These are phyloP conservation scores for Tragopan temminckii DNA, from an alignment of 2,797 vertebrate species.

Conservation along the genomic window DNA sequence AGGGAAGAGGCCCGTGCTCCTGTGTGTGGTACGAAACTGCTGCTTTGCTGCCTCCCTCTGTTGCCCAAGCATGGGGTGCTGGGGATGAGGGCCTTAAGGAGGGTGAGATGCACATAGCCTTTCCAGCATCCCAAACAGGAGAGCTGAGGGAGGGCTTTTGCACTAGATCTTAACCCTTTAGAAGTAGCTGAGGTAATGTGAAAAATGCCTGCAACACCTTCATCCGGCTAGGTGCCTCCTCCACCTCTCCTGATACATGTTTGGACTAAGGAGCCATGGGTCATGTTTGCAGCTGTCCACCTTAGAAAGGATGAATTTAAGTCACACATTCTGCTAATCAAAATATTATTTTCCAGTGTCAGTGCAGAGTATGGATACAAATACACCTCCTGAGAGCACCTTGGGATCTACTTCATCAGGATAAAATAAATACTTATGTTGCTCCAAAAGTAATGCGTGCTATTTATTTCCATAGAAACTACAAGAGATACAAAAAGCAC, in stretches of 20 bases:
- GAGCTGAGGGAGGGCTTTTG: neutral
- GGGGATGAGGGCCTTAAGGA: neutral
- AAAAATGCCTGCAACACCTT: neutral
- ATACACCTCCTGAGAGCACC: neutral
- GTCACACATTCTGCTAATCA: neutral
- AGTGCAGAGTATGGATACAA: neutral
- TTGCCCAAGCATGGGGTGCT: neutral
- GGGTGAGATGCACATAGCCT: neutral
- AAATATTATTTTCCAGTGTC: neutral
- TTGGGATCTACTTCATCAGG: neutral
- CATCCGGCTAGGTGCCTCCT: neutral
- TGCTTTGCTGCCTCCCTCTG: neutral
- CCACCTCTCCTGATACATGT: neutral
- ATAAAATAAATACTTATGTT: neutral
- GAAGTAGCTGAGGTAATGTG: neutral
- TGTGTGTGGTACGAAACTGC: rapidly evolving
- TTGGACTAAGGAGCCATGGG: neutral
- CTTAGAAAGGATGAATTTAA: neutral
- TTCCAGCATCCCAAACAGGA: neutral
- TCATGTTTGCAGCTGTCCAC: neutral
- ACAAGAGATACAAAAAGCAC: neutral
- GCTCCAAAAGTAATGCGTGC: neutral
- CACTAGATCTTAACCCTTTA: neutral
- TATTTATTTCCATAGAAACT: neutral
- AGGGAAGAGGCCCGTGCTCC: neutral